Evolutionary conservation across 2,888 invertebrate genomes (phyloP).

Genomic region (Cantharis flavilabris): DNA sequence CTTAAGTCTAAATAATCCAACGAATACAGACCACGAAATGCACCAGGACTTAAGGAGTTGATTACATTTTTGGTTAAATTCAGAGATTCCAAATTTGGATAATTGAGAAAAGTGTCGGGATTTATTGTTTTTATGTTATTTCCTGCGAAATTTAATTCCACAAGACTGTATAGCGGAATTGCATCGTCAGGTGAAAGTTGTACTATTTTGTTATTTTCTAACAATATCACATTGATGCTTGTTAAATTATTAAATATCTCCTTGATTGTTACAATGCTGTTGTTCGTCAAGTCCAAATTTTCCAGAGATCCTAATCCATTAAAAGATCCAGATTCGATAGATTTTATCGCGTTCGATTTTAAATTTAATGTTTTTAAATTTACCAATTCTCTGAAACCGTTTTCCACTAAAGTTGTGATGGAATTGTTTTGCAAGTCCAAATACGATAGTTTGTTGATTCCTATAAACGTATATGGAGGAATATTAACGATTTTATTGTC

Average conservation of each 20-base stretch:
- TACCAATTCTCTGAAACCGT: constrained; percentile 47
- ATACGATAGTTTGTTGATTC: constrained; percentile 49
- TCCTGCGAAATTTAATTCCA: constrained; percentile 41
- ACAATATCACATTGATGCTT: constrained; percentile 40
- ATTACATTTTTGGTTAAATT: constrained; percentile 46
- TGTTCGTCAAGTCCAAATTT: constrained; percentile 45
- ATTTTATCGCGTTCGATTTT: constrained; percentile 43
- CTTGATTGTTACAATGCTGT: constrained; percentile 39
- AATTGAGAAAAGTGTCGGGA: constrained; percentile 34
- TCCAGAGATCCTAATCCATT: constrained; percentile 43
- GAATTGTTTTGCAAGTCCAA: constrained; percentile 47
- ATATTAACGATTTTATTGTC: constrained; percentile 47
- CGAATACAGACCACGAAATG: constrained; percentile 42
- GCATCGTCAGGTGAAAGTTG: constrained; percentile 42
- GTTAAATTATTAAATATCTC: constrained; percentile 34
- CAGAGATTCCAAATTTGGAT: constrained; percentile 39
- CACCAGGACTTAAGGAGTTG: constrained; percentile 34
- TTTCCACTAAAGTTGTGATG: constrained; percentile 43
- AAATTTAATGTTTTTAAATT: constrained; percentile 44
- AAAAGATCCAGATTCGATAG: constrained; percentile 44
- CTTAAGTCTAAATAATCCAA: constrained; percentile 47
- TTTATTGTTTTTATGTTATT: constrained; percentile 42
- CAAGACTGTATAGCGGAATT: constrained; percentile 40
- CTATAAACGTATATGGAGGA: constrained; percentile 47
- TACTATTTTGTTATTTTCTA: constrained; percentile 44